Conservation (phyloP, 1,140 invertebrate species). For the Pseudomyrmex cubaensis region DNA sequence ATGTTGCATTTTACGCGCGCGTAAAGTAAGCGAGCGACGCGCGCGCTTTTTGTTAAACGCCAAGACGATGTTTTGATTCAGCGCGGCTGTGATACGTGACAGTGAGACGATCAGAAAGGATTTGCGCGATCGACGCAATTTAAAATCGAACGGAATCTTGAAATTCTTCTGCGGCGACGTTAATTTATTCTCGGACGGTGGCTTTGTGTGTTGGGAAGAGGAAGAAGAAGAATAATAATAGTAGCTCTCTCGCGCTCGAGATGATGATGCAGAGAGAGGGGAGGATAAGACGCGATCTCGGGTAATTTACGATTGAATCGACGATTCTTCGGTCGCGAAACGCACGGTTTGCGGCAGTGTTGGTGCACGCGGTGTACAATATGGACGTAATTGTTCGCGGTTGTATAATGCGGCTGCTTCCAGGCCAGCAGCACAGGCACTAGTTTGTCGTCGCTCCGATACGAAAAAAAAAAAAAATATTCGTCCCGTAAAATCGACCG, state of each 20-base stretch:
- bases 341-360: constrained; percentile 57
- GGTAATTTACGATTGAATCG: constrained; percentile 30
- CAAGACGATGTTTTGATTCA: no score
- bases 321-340: constrained; percentile 5
- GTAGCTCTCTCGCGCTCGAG: no score
- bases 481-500: neutral
- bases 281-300: neutral
- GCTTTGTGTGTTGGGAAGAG: neutral
- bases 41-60: neutral
- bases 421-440: constrained; percentile 47
- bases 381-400: constrained; percentile 76
- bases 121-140: neutral
- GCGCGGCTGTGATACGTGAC: no score
- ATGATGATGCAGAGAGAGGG: no score
- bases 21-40: neutral
- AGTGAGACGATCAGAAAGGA: no score
- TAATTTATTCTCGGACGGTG: no score
- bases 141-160: neutral
- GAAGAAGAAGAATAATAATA: neutral
- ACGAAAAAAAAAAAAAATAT: neutral
- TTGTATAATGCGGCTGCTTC: constrained; percentile 71
- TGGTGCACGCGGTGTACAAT: constrained; percentile 74
- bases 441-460: constrained; percentile 62
- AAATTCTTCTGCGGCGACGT: neutral
- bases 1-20: constrained; percentile 36